Evolutionary conservation across 2,113 vertebrate genomes (phyloP).

Genomic region (Caranx ignobilis): DNA sequence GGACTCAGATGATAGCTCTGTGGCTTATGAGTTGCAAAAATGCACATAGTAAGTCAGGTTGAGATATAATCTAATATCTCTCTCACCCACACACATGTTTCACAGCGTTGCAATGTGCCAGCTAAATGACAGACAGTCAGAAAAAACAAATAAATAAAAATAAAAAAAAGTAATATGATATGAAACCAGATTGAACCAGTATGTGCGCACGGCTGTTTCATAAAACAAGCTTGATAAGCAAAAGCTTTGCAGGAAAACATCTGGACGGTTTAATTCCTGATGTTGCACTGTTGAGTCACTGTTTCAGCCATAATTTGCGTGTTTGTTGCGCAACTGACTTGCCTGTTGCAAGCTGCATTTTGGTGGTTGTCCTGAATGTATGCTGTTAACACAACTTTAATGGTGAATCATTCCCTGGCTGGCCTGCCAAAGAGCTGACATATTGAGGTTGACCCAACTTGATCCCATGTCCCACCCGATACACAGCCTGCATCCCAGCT

Average conservation of each 20-base stretch:
- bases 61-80: conserved; percentile 12
- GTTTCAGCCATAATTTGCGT: conserved; percentile 44
- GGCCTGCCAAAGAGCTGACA: conserved; percentile 56
- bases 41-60: background rate
- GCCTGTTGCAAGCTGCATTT: conserved; percentile 45
- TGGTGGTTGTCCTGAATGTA: conserved; percentile 34
- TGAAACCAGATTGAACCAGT: conserved; percentile 6
- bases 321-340: conserved; percentile 58
- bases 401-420: conserved; percentile 37
- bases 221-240: conserved; percentile 49
- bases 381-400: conserved; percentile 44
- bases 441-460: conserved; percentile 46
- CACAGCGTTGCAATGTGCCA: background rate
- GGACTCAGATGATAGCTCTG: background rate
- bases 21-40: conserved; percentile 18
- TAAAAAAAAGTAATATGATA: background rate
- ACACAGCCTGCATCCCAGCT: conserved; percentile 29
- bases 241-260: conserved; percentile 60
- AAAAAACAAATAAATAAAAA: background rate
- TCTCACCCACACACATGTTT: conserved; percentile 19
- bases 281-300: conserved; percentile 49
- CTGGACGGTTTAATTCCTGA: conserved; percentile 49
- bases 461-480: conserved; percentile 33
- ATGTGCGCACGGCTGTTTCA: conserved; percentile 20
- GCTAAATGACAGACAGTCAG: conserved; percentile 8